These are phyloP conservation scores for Microtus montanus DNA, from an alignment of 2,113 vertebrate genomes.

Conservation along the genomic window DNA sequence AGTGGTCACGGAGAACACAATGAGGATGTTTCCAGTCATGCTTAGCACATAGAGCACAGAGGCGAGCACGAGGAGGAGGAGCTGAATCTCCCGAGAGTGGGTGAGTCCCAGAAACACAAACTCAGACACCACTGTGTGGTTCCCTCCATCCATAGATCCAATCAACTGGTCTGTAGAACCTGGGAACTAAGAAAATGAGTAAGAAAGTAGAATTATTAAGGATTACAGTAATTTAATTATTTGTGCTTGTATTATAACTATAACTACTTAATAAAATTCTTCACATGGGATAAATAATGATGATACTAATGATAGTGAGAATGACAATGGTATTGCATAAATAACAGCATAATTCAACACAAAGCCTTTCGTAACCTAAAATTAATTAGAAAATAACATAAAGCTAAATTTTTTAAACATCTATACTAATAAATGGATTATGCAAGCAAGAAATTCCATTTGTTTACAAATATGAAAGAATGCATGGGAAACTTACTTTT, in stretches of 20 bases:
- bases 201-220: not conserved
- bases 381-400: not conserved
- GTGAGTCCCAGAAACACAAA: conserved; percentile 76
- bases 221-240: not conserved
- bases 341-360: not conserved
- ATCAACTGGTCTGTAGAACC: not conserved
- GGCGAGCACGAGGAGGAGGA: conserved; percentile 65
- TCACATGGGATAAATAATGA: not conserved
- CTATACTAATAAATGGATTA: not conserved
- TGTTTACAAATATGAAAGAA: not conserved
- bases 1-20: conserved; percentile 59
- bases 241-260: not conserved
- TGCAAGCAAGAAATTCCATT: not conserved
- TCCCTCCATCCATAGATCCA: conserved; percentile 56
- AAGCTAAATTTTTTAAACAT: not conserved
- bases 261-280: not conserved
- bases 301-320: not conserved
- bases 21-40: conserved; percentile 67
- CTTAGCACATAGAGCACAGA: conserved; percentile 70
- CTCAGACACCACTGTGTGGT: conserved; percentile 53
- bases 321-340: not conserved
- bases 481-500: not conserved
- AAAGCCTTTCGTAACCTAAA: too few species aligned
- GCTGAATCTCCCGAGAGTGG: conserved; percentile 53
- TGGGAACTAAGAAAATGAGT: conserved; percentile 38